Base-by-base conservation (phyloP, 2,888 invertebrate species). In the Laothoe populi region DNA sequence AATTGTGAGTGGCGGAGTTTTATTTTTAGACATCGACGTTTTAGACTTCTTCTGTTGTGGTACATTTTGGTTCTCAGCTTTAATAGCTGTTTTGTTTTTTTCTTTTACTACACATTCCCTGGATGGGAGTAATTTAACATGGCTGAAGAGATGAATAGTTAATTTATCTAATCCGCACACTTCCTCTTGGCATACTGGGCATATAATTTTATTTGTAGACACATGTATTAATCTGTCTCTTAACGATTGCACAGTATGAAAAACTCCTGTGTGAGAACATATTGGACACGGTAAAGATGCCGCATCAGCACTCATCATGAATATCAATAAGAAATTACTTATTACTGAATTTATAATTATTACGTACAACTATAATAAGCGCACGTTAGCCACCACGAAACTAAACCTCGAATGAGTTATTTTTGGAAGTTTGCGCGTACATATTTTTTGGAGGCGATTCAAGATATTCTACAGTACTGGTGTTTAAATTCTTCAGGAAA, bases 81-180 rank as follows among this genome's bases (percentile, higher is more conserved):
- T 77, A 35, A 65, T 42, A 73, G 76, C 75, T 64, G 64, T 72
- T 24, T 53, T 61, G 71, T 72, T 75, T 26, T 57, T 64, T 63
- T 70, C 72, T 68, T 75, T 78, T 70, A 72, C 74, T 64, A 65
- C 35, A 57, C 58, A 64, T 61, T 67, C 74, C 70, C 76, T 85
- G 64, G 73, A 71, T 58, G 75, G 69, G 68, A 84, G 69, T 63
- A 94, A 78, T 70, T 88, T 87, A 4, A 95, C 94, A 80, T 97
- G 97, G 64, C 95, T 95, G 78, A 97, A 97, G 69, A 97, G 90
- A 85, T 97, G 97, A 77, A 97, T 96, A 0, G 97, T 97, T 59
- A 97, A 90, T 88, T 97, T 97, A 83, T 97, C 97, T 68, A 97
- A 93, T 0, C 97, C 97, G 67, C 94, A 87, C 21, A 97, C 91